Evolutionary conservation across 2,113 vertebrate species (phyloP).

Genomic region (Scalopus aquaticus): DNA sequence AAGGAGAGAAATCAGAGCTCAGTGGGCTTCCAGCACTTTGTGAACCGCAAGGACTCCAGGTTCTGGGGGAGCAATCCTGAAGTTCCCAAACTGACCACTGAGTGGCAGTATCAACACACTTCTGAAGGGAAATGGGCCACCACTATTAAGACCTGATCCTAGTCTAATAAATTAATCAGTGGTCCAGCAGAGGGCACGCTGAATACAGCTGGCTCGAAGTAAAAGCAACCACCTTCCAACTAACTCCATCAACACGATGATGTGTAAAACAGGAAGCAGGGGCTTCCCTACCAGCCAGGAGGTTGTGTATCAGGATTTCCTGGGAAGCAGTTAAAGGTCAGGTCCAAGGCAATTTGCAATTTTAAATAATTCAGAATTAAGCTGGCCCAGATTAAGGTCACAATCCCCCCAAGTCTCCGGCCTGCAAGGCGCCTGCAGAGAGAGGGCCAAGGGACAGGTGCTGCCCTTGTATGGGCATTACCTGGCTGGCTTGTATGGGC

Average conservation of each 20-base stretch:
- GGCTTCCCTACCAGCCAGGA: background rate
- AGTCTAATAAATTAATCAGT: background rate
- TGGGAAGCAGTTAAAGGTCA: background rate
- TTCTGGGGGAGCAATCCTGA: background rate
- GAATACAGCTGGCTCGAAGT: background rate
- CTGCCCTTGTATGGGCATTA: constrained; percentile 18
- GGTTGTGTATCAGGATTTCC: background rate
- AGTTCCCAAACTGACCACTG: constrained; percentile 58
- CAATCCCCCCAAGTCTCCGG: background rate
- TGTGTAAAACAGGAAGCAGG: background rate
- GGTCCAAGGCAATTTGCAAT: background rate
- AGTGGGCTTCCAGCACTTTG: background rate
- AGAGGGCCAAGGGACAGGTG: background rate
- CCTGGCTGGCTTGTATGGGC: constrained; percentile 65
- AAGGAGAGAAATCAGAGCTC: background rate
- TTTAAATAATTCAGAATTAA: background rate
- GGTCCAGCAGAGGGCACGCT: background rate
- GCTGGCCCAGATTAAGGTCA: background rate
- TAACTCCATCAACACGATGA: background rate
- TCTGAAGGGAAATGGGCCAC: background rate
- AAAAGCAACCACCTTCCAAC: constrained; percentile 33
- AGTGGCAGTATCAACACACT: constrained; percentile 43
- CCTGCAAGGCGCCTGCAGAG: background rate
- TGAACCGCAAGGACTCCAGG: too few relatives aligned
- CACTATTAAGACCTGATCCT: background rate